Evolutionary conservation across 2,797 vertebrate species (phyloP).

Genomic region (Gambelia wislizenii): DNA sequence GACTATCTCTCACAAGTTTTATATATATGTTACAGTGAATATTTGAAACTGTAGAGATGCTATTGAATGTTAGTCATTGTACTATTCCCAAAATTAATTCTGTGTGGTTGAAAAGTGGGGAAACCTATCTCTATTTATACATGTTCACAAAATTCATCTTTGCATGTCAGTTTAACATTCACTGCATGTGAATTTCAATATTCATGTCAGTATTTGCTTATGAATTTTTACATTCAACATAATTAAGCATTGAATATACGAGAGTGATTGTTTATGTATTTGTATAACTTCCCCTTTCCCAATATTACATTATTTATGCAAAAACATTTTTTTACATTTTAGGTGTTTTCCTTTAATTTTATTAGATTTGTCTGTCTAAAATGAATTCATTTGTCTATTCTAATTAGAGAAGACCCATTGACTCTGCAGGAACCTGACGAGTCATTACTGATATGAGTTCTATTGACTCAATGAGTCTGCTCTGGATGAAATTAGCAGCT

Average conservation of each 20-base stretch:
- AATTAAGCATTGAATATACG: background rate
- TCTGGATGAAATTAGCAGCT: too few relatives aligned
- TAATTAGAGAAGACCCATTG: too few relatives aligned
- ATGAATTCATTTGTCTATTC: constrained; percentile 15
- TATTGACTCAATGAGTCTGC: too few relatives aligned
- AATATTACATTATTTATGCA: background rate
- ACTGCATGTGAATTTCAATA: too few relatives aligned
- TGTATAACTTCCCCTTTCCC: background rate
- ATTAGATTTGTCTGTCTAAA: constrained; percentile 48
- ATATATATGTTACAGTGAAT: too few relatives aligned
- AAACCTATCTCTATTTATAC: background rate
- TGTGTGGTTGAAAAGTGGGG: background rate
- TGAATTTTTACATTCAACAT: background rate
- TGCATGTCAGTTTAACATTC: background rate
- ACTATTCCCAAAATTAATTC: background rate
- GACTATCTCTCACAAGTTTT: too few relatives aligned
- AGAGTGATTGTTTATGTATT: background rate
- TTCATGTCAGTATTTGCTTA: background rate
- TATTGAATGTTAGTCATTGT: background rate
- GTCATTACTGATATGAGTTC: too few relatives aligned
- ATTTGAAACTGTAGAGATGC: too few relatives aligned
- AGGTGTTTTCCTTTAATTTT: constrained; percentile 52
- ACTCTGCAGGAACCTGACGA: too few relatives aligned
- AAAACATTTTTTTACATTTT: background rate
- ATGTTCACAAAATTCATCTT: background rate